phyloP scores from a whole-genome alignment of 2,797 vertebrate genomes.

The Cyprinodon diabolis region DNA sequence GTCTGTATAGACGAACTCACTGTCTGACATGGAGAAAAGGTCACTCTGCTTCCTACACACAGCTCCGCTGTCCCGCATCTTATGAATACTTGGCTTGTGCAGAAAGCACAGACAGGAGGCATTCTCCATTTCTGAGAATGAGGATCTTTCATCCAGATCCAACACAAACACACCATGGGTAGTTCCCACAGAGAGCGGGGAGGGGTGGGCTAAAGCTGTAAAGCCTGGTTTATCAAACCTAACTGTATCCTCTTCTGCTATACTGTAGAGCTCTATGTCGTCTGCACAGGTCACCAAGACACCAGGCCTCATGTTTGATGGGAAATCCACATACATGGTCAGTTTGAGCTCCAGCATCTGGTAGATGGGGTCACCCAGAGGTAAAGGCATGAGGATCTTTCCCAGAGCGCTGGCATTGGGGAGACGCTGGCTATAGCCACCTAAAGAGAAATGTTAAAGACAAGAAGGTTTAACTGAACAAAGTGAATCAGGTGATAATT shows the following conservation, averaged over 20 bases:
- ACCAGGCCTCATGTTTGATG: slow-evolving; percentile 88
- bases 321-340: slow-evolving; percentile 94
- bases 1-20: slow-evolving; percentile 91
- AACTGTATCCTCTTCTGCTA: slow-evolving; percentile 62
- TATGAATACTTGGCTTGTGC: slow-evolving; percentile 88
- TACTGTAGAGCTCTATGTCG: slow-evolving; percentile 92
- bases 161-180: slow-evolving; percentile 95
- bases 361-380: slow-evolving; percentile 86
- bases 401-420: slow-evolving; percentile 92
- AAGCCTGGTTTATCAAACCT: slow-evolving; percentile 89
- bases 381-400: slow-evolving; percentile 93
- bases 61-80: slow-evolving; percentile 82
- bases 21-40: not conserved
- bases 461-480: not conserved
- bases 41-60: slow-evolving; percentile 60
- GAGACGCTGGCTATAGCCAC: slow-evolving; percentile 94
- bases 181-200: slow-evolving; percentile 83
- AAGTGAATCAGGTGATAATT: no score
- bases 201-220: slow-evolving; percentile 93
- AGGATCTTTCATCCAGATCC: slow-evolving; percentile 55
- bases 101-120: slow-evolving; percentile 83
- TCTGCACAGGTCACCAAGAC: slow-evolving; percentile 90
- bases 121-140: slow-evolving; percentile 76
- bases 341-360: slow-evolving; percentile 98
- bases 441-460: slow-evolving; percentile 64